Evolutionary conservation across 53 echinoderm and acorn worm genomes (phyloP).

Genomic region (Temnopleurus reevesii): DNA sequence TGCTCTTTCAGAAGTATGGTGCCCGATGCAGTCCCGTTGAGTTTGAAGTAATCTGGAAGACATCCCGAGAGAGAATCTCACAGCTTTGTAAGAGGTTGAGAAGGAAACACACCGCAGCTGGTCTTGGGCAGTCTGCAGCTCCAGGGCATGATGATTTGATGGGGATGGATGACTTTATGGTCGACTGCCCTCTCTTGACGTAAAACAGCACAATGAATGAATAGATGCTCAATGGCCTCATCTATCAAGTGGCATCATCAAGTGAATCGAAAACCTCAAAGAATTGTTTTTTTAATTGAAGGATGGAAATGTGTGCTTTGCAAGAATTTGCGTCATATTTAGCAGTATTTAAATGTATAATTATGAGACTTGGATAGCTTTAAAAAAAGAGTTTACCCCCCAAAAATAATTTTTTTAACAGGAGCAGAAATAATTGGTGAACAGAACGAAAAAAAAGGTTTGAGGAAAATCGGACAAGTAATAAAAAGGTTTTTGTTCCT

Average conservation of each 20-base stretch:
- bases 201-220: not conserved
- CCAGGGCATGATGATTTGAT: not conserved
- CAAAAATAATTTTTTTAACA: no score
- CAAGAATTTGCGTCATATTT: no score
- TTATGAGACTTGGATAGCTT: no score
- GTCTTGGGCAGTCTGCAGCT: not conserved
- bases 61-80: slow-evolving; percentile 85
- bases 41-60: slow-evolving; percentile 88
- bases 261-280: not conserved
- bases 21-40: slow-evolving; percentile 68
- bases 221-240: no score
- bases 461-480: no score
- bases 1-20: slow-evolving; percentile 73
- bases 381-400: no score
- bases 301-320: no score
- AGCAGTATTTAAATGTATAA: no score
- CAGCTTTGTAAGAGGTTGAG: slow-evolving; percentile 82
- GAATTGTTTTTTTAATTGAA: not conserved
- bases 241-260: not conserved
- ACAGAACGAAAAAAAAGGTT: no score
- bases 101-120: slow-evolving; percentile 48
- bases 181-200: slow-evolving; percentile 56
- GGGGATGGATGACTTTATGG: slow-evolving; percentile 57
- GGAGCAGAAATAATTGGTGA: no score
- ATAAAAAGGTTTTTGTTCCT: no score